Evolutionary conservation across 2,888 invertebrate genomes (phyloP).

Genomic region (Drosophila testacea): DNA sequence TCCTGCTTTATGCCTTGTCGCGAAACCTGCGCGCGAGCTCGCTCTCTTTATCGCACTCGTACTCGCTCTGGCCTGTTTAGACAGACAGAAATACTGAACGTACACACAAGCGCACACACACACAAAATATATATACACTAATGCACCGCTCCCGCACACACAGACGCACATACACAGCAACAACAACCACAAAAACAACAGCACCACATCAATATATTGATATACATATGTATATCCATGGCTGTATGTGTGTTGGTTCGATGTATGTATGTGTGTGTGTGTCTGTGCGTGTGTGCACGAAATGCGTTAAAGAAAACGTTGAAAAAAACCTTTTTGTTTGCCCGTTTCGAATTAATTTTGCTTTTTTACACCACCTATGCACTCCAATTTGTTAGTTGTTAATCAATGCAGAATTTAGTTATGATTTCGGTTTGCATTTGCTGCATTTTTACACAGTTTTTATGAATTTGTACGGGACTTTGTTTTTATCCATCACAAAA

Average conservation of each 20-base stretch:
- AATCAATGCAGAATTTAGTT: slow-evolving; percentile 59
- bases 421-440: slow-evolving; percentile 48
- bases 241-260: slow-evolving; percentile 57
- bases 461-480: slow-evolving; percentile 67
- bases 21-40: slow-evolving; percentile 73
- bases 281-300: slow-evolving; percentile 60
- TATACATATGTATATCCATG: slow-evolving; percentile 72
- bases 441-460: slow-evolving; percentile 68
- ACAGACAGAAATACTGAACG: slow-evolving; percentile 59
- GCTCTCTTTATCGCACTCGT: slow-evolving; percentile 50
- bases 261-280: slow-evolving; percentile 52
- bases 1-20: slow-evolving; percentile 66
- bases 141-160: slow-evolving; percentile 65
- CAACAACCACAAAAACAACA: slow-evolving; percentile 65
- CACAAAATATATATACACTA: slow-evolving; percentile 53
- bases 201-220: slow-evolving; percentile 77
- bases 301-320: slow-evolving; percentile 77
- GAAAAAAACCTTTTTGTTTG: slow-evolving; percentile 68
- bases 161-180: slow-evolving; percentile 23
- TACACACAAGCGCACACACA: slow-evolving; percentile 26
- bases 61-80: slow-evolving; percentile 48
- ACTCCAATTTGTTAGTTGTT: slow-evolving; percentile 58
- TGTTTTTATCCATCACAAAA: slow-evolving; percentile 77
- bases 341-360: slow-evolving; percentile 58
- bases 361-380: slow-evolving; percentile 54